Evolutionary conservation across 2,113 vertebrate species (phyloP).

Genomic region (Mus pahari): DNA sequence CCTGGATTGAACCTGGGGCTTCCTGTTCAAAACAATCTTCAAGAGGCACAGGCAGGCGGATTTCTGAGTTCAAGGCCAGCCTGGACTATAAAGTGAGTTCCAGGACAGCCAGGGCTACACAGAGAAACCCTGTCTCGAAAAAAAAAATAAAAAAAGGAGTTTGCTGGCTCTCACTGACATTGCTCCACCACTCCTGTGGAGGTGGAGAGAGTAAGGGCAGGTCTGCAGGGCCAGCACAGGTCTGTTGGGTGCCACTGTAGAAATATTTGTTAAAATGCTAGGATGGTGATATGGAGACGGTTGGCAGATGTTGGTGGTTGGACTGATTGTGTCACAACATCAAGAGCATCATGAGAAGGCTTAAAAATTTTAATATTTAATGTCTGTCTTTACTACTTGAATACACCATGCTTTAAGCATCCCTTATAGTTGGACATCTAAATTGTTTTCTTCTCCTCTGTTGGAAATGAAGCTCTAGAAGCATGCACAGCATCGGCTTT

Average conservation of each 20-base stretch:
- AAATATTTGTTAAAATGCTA: slow-evolving; percentile 19
- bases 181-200: background rate
- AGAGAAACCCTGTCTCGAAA: too few species aligned
- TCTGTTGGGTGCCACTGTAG: background rate
- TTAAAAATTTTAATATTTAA: background rate
- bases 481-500: background rate
- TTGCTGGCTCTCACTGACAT: background rate
- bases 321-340: slow-evolving; percentile 43
- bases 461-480: background rate
- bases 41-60: too few species aligned
- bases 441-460: background rate
- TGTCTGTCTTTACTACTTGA: background rate
- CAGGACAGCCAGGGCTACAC: too few species aligned
- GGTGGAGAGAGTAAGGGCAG: background rate
- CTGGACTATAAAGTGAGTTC: too few species aligned
- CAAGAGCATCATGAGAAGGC: slow-evolving; percentile 30
- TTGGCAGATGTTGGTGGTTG: slow-evolving; percentile 1
- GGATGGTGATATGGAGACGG: slow-evolving; percentile 1
- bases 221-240: background rate
- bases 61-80: too few species aligned
- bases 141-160: too few species aligned
- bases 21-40: too few species aligned
- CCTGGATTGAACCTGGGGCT: too few species aligned
- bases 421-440: background rate
- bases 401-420: background rate